Conservation (phyloP, 2,113 vertebrate species). For the Pleuronectes platessa region DNA sequence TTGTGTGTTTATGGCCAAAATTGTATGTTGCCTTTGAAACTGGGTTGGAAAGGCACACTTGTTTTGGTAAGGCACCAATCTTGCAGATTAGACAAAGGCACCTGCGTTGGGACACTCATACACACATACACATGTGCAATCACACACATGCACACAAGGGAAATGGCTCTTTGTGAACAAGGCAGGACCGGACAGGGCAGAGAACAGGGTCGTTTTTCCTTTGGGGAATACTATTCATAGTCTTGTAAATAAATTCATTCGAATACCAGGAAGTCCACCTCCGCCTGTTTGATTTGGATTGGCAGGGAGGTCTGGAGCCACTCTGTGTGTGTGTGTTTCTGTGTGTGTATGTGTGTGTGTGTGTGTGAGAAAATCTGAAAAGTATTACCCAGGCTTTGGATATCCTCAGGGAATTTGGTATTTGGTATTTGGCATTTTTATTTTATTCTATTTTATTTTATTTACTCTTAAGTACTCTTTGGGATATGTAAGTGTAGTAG, state of each 20-base stretch:
- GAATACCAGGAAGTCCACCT: slow-evolving; percentile 69
- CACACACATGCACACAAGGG: slow-evolving; percentile 10
- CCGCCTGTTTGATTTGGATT: slow-evolving; percentile 45
- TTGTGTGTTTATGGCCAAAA: neutral
- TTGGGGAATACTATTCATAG: slow-evolving; percentile 66
- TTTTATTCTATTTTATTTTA: neutral
- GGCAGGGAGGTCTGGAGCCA: slow-evolving; percentile 35
- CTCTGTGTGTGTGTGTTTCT: slow-evolving; percentile 18
- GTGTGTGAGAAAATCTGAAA: slow-evolving; percentile 12
- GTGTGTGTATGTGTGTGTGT: slow-evolving; percentile 8
- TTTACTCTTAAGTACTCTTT: too few species aligned
- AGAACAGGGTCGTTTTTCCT: slow-evolving; percentile 40
- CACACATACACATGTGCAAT: neutral
- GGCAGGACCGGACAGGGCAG: slow-evolving; percentile 32
- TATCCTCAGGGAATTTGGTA: neutral
- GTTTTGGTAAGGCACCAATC: slow-evolving; percentile 21
- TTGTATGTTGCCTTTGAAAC: neutral
- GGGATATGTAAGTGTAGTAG: too few species aligned
- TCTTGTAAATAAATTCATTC: slow-evolving; percentile 73
- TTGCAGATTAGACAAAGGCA: slow-evolving; percentile 48
- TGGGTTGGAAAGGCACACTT: neutral
- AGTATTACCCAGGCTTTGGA: neutral
- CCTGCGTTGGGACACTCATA: slow-evolving; percentile 32
- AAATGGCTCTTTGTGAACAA: slow-evolving; percentile 24
- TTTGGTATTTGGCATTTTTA: neutral